phyloP scores from a whole-genome alignment of 2,797 vertebrate genomes.

The Hylomyscus alleni region DNA sequence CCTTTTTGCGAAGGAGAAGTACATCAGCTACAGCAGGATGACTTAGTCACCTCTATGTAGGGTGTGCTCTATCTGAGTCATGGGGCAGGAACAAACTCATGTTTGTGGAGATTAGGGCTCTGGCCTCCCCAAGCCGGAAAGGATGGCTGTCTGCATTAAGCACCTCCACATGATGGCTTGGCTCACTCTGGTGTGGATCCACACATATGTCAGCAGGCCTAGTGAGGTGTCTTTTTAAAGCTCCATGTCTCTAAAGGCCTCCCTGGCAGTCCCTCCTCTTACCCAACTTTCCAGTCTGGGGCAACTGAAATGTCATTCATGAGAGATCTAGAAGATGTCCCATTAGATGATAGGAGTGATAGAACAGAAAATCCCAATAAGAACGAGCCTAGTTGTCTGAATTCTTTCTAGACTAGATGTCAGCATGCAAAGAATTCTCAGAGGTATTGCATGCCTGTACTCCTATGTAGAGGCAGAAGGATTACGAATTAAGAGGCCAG shows the following conservation, averaged over 20 bases:
- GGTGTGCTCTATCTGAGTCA: neutral
- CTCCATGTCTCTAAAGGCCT: neutral
- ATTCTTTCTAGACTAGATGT: neutral
- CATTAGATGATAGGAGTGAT: neutral
- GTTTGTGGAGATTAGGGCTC: neutral
- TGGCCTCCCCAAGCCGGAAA: neutral
- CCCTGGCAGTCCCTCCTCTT: neutral
- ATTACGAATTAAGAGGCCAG: neutral
- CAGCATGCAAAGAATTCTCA: neutral
- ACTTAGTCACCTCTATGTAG: neutral
- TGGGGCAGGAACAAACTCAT: neutral
- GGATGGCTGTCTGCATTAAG: neutral
- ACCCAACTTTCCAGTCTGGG: neutral
- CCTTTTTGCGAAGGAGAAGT: neutral
- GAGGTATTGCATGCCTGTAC: neutral
- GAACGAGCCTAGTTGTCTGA: neutral
- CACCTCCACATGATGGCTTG: neutral
- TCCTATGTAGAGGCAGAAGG: neutral
- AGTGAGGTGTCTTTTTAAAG: neutral
- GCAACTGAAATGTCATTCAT: neutral
- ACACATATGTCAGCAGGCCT: rapidly evolving
- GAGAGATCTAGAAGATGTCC: neutral
- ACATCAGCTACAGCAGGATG: neutral
- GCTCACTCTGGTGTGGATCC: neutral
- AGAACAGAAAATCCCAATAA: neutral